Percentiles rank a stretch among this genome's conserved stretches.
These are phyloP conservation scores for Leptodactylus fallax DNA, from an alignment of 2,797 vertebrate species.

Conservation along the genomic window DNA sequence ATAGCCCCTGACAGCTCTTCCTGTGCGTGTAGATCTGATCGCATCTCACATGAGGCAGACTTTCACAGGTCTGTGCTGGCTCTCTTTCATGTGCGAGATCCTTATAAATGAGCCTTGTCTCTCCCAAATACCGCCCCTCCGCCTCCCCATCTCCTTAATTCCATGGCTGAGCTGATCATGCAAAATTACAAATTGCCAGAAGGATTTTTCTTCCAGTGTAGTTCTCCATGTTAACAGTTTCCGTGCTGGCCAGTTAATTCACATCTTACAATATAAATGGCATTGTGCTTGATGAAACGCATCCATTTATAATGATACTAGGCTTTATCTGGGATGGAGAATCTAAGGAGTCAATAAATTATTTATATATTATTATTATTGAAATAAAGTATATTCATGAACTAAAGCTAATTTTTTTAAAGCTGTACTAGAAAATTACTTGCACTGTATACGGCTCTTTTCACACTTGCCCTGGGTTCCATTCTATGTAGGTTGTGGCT, in stretches of 20 bases:
- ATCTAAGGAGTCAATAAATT: too few species aligned
- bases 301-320: too few species aligned
- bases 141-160: conserved; percentile 43
- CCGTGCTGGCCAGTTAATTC: background rate
- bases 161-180: conserved; percentile 46
- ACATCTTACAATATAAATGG: background rate
- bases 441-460: background rate
- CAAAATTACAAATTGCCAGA: conserved; percentile 56
- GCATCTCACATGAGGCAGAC: conserved; percentile 72
- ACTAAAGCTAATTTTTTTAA: too few species aligned
- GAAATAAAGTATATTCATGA: too few species aligned
- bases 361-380: too few species aligned
- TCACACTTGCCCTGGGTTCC: background rate
- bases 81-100: conserved; percentile 74
- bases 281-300: background rate
- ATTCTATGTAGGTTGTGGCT: too few species aligned
- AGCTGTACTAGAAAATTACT: too few species aligned
- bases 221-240: conserved; percentile 34
- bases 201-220: conserved; percentile 31
- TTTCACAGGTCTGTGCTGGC: conserved; percentile 77
- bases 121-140: conserved; percentile 35
- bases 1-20: conserved; percentile 78
- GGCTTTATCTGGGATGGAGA: too few species aligned
- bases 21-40: conserved; percentile 72
- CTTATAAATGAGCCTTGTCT: conserved; percentile 72